Percentiles rank a stretch among this genome's conserved stretches.
Evolutionary conservation across 2,797 vertebrate species (phyloP).

Genomic region (Diplodus sargus): DNA sequence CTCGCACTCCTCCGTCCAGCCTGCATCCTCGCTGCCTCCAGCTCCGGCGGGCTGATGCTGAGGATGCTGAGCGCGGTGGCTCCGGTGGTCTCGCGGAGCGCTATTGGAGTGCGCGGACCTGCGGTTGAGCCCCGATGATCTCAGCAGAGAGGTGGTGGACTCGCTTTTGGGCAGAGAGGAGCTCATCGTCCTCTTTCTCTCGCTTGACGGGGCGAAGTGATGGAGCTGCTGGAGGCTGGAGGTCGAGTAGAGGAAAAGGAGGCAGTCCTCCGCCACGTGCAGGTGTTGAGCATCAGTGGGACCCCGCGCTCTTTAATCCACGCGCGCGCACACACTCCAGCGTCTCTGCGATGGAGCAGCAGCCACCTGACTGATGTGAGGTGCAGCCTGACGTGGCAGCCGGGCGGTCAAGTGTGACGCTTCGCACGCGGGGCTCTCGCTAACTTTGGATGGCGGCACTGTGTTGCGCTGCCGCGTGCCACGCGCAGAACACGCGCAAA

Average conservation of each 20-base stretch:
- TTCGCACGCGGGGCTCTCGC: slow-evolving; percentile 23
- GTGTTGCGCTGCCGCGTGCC: slow-evolving; percentile 45
- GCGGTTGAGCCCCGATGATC: slow-evolving; percentile 80
- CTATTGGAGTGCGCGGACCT: slow-evolving; percentile 73
- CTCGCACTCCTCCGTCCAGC: slow-evolving; percentile 85
- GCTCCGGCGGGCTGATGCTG: slow-evolving; percentile 59
- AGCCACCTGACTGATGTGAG: slow-evolving; percentile 55
- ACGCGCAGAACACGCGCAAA: slow-evolving; percentile 42
- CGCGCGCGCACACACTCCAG: slow-evolving; percentile 38
- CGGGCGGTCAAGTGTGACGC: slow-evolving; percentile 41
- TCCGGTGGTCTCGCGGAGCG: slow-evolving; percentile 72
- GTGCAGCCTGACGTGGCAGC: slow-evolving; percentile 42
- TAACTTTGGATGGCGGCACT: slow-evolving; percentile 63
- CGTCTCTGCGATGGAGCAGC: slow-evolving; percentile 36
- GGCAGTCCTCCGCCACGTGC: slow-evolving; percentile 63
- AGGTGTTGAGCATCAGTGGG: slow-evolving; percentile 54
- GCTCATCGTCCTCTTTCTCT: slow-evolving; percentile 83
- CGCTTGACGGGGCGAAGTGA: slow-evolving; percentile 30
- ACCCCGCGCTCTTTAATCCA: slow-evolving; percentile 24
- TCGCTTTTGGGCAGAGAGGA: slow-evolving; percentile 91
- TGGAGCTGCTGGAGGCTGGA: slow-evolving; percentile 42
- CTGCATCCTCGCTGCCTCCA: slow-evolving; percentile 68
- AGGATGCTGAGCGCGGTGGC: slow-evolving; percentile 70
- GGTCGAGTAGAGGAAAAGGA: slow-evolving; percentile 26
- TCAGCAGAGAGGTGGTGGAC: slow-evolving; percentile 90